A percentile compares a stretch with the other conserved stretches of the same genome.
These are phyloP conservation scores for Acromyrmex echinatior DNA, from an alignment of 1,140 invertebrate genomes.

Conservation along the genomic window DNA sequence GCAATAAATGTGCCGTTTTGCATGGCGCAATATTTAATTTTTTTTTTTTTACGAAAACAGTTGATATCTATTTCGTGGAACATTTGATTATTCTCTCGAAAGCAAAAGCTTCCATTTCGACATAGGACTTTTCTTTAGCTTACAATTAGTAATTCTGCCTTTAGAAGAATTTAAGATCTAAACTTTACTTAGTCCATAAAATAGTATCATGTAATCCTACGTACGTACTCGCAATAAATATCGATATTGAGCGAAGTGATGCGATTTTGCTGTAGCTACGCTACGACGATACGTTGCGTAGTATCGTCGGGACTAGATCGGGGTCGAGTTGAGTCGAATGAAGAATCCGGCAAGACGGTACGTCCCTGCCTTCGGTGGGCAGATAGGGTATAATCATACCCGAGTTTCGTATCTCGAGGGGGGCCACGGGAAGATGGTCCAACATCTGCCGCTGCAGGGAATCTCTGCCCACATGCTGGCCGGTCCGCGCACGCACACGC, in stretches of 20 bases:
- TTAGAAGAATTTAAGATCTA: not conserved
- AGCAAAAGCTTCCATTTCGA: not conserved
- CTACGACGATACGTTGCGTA: not conserved
- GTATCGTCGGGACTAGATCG: constrained; percentile 44
- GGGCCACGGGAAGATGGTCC: constrained; percentile 77
- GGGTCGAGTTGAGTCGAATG: constrained; percentile 42
- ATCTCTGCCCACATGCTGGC: constrained; percentile 83
- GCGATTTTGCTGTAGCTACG: not conserved
- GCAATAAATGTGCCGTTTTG: not conserved
- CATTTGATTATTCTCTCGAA: not conserved
- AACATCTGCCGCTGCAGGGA: constrained; percentile 83
- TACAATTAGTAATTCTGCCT: too few species aligned
- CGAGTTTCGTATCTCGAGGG: constrained; percentile 75
- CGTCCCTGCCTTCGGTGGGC: constrained; percentile 71
- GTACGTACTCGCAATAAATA: not conserved
- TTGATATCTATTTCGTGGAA: not conserved
- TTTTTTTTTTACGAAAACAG: constrained; percentile 8
- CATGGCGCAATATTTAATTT: not conserved
- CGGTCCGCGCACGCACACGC: constrained; percentile 56
- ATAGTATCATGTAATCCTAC: not conserved
- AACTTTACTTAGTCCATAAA: not conserved
- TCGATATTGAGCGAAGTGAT: not conserved
- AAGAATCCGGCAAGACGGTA: constrained; percentile 71
- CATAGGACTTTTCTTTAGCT: not conserved
- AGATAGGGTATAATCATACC: constrained; percentile 79